These are phyloP conservation scores for Amphilophus citrinellus DNA, from an alignment of 2,113 vertebrate species.

Conservation along the genomic window DNA sequence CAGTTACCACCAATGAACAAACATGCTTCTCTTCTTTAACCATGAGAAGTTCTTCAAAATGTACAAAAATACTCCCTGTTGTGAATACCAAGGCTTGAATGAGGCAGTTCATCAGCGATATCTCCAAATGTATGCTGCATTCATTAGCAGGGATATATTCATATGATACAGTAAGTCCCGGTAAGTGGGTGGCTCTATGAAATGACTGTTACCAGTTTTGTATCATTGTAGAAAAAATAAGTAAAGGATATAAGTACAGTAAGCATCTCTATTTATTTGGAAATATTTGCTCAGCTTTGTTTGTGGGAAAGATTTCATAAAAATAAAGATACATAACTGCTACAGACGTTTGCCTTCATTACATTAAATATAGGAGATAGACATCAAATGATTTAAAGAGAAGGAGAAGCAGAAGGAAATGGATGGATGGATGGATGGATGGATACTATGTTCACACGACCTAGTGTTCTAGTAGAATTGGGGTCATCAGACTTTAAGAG, in stretches of 20 bases:
- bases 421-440: too few relatives aligned
- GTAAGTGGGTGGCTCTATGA: constrained; percentile 29
- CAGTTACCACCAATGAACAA: constrained; percentile 73
- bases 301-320: neutral
- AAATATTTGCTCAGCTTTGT: neutral
- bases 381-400: too few relatives aligned
- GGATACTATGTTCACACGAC: too few relatives aligned
- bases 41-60: constrained; percentile 68
- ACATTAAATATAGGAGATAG: too few relatives aligned
- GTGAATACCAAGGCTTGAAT: constrained; percentile 62
- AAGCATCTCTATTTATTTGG: neutral
- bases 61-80: constrained; percentile 73
- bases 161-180: neutral
- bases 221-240: neutral
- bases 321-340: neutral
- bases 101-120: constrained; percentile 55
- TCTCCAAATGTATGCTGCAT: constrained; percentile 62
- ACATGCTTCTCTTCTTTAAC: constrained; percentile 63
- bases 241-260: neutral
- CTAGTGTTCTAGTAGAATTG: too few relatives aligned
- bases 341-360: too few relatives aligned
- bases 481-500: too few relatives aligned
- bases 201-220: constrained; percentile 31
- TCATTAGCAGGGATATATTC: constrained; percentile 60
- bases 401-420: too few relatives aligned